Evolutionary conservation across 2,113 vertebrate genomes (phyloP).

Genomic region (Crypturellus undulatus): DNA sequence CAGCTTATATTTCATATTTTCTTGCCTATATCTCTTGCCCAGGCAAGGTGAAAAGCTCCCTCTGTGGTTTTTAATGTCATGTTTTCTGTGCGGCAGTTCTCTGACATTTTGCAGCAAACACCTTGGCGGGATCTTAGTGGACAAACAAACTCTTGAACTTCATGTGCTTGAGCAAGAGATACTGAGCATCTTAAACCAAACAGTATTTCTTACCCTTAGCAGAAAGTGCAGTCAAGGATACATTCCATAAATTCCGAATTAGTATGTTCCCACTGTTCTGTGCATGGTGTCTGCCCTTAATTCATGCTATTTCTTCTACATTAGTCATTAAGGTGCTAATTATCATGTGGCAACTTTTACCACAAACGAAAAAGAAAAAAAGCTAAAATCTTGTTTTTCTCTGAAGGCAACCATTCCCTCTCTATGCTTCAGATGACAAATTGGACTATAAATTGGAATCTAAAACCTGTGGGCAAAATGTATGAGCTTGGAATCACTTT

Average conservation of each 20-base stretch:
- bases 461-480: slow-evolving; percentile 6
- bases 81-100: neutral
- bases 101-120: neutral
- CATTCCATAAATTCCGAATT: slow-evolving; percentile 14
- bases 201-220: neutral
- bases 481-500: slow-evolving; percentile 12
- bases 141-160: neutral
- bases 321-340: slow-evolving; percentile 5
- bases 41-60: neutral
- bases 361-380: neutral
- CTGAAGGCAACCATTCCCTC: slow-evolving; percentile 17
- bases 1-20: neutral
- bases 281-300: neutral
- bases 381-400: neutral
- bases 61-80: neutral
- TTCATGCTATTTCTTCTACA: neutral
- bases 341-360: neutral
- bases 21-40: neutral
- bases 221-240: neutral
- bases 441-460: slow-evolving; percentile 34
- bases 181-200: slow-evolving; percentile 3
- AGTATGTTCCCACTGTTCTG: neutral
- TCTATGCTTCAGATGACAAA: slow-evolving; percentile 24
- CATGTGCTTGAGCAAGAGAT: neutral
- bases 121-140: neutral